Base-by-base conservation (phyloP, 2,113 vertebrate genomes). In the Oostethus manadensis region DNA sequence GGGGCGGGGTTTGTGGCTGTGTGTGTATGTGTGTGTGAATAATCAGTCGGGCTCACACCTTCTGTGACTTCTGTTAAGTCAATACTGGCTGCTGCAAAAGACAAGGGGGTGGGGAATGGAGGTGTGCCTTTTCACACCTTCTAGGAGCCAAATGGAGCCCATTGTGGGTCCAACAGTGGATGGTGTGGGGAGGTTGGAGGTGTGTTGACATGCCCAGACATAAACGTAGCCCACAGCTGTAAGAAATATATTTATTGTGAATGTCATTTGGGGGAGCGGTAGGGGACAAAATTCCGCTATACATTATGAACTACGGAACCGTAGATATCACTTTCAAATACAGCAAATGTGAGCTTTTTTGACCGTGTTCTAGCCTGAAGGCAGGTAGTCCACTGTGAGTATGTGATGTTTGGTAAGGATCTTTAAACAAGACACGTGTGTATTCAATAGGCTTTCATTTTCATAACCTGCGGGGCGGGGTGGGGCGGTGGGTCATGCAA, bases 61-160 rank as follows among this genome's bases (percentile, higher is more conserved):
- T 58, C 61, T 71, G 23, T 80, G 80, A 79, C 68, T 70, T 75
- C 73, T 84, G 82, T 45, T 86, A 84, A 87, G 84, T 78, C 76
- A 86, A 80, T 75, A 68, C 76, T 21, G 18, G 53, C 56, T 50
- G 72, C 70, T 83, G 85, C 82, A 85, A 79, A 42, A 87, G 80
- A 70, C 50, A 15, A 63, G 61, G 51, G 71, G 61, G 55, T 15
- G 56, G 17, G 16, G 64, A n/a, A 10, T 17, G 21, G 40, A 79
- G 77, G 87, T 83, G 85, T 77, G 71, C 60, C 60, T 26, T 81
- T 88, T 91, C 86, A 89, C 89, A 89, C 88, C 84, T 88, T 75
- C 16, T 56, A 76, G 54, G 48, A 58, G 82, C 77, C 90, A 91
- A 90, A 91, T 88, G 89, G 88, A 17, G 51, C 76, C 83, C 54